Base-by-base conservation (phyloP, 2,113 vertebrate genomes). In the Campylomormyrus numenius region DNA sequence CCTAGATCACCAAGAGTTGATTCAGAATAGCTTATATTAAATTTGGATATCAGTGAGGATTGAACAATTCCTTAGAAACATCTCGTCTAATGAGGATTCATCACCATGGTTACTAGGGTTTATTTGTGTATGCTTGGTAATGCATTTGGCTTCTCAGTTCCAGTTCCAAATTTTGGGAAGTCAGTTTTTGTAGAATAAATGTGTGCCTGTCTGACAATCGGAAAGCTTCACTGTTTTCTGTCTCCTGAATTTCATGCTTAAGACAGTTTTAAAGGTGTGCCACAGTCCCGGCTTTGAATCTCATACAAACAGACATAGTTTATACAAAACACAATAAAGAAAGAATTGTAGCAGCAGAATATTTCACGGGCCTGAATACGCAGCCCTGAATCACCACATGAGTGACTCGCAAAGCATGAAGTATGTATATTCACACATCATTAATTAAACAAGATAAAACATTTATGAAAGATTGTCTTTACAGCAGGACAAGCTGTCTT, bases 101-200 rank as follows among this genome's bases (percentile, higher is more conserved):
- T 95, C 92, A 70, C 92, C 91, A 93, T 93, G 91, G 92, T 90
- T 92, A 94, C 93, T 66, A 88, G 89, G 91, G 85, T 87, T 88
- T 90, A 42, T 90, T 89, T 35, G 17, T 58, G 2, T 66, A 45
- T 88, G n/a, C 13, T 62, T 6, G 7, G 15, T 31, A 56, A 56
- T 31, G 49, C 50, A 87, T 53, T 87, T 56, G 31, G 17, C 4
- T 46, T 45, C 35, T 42, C 7, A 13, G 19, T 45, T 88, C 10
- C 49, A 17, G 24, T 53, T 52, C n/a, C 6, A 15, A 52, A 27
- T 52, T 48, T 62, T n/a, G 6, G 35, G 8, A 66, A 58, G 56
- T 42, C 17, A 39, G 15, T 46, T 10, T 56, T n/a, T 53, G 13
- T 87, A 11, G 35, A 62, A 15, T 62, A 88, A 88, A n/a, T 27